phyloP scores from a whole-genome alignment of 2,797 vertebrate species.

The Halcyon chelicuti region DNA sequence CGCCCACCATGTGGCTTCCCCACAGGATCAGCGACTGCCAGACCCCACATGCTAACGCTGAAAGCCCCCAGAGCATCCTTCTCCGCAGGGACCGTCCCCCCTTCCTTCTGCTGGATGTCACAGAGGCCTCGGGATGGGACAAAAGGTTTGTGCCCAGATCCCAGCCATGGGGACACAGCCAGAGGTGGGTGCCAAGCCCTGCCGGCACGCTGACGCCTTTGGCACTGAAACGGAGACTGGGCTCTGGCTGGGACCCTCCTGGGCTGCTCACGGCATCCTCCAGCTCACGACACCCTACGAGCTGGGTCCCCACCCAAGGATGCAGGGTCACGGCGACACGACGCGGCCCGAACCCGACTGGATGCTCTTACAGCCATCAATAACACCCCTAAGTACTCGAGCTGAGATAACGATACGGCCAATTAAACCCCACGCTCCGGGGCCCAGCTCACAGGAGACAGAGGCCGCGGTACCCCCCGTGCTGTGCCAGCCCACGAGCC shows the following conservation, averaged over 20 bases:
- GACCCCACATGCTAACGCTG: fast-evolving
- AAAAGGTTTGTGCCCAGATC: not conserved
- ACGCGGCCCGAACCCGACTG: not conserved
- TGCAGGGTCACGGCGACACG: fast-evolving
- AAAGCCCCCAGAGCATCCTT: not conserved
- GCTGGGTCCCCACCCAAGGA: not conserved
- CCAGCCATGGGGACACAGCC: fast-evolving
- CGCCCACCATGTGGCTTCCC: fast-evolving
- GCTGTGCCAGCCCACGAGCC: fast-evolving
- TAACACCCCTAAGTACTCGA: not conserved
- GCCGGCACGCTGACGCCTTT: fast-evolving
- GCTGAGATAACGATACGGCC: slow-evolving; percentile 10
- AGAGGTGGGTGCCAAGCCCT: not conserved
- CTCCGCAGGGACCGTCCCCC: fast-evolving
- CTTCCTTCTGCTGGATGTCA: not conserved
- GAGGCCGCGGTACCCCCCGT: fast-evolving
- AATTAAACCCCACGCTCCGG: not conserved
- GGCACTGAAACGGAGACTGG: fast-evolving
- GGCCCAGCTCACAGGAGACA: not conserved
- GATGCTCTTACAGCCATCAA: slow-evolving; percentile 39
- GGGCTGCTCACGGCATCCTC: not conserved
- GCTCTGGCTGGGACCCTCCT: not conserved
- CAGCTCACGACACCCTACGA: not conserved
- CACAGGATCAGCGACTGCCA: fast-evolving
- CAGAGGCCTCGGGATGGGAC: fast-evolving